Percentiles rank a stretch among this genome's conserved stretches.
Evolutionary conservation across 2,113 vertebrate species (phyloP).

Genomic region (Lutjanus erythropterus): DNA sequence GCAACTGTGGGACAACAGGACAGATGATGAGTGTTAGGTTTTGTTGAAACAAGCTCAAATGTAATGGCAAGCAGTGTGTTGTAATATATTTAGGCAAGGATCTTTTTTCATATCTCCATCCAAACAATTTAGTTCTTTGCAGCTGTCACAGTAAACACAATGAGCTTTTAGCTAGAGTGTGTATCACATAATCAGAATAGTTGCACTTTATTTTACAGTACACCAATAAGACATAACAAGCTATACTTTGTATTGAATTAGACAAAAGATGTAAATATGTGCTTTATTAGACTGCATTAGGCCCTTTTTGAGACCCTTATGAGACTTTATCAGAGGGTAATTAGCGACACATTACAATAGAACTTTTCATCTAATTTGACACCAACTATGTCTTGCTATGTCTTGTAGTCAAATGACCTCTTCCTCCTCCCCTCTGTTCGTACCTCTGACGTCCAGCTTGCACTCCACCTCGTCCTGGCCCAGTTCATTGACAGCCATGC

Average conservation of each 20-base stretch:
- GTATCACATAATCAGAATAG: not conserved
- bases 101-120: not conserved
- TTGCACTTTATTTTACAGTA: too few relatives aligned
- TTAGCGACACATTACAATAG: too few relatives aligned
- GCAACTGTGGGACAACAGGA: constrained; percentile 57
- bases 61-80: not conserved
- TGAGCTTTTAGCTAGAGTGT: not conserved
- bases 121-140: not conserved
- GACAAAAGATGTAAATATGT: too few relatives aligned
- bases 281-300: too few relatives aligned
- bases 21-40: constrained; percentile 27
- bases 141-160: not conserved
- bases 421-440: not conserved
- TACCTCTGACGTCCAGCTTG: constrained; percentile 87
- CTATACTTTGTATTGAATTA: too few relatives aligned
- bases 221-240: too few relatives aligned
- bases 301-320: too few relatives aligned
- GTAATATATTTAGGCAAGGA: not conserved
- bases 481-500: constrained; percentile 88
- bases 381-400: too few relatives aligned
- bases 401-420: not conserved
- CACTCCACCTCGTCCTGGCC: constrained; percentile 89
- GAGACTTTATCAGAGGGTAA: too few relatives aligned
- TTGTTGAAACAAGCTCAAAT: not conserved
- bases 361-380: too few relatives aligned